Conservation (phyloP, 2,797 vertebrate genomes). For the Hafferia zeledoni region DNA sequence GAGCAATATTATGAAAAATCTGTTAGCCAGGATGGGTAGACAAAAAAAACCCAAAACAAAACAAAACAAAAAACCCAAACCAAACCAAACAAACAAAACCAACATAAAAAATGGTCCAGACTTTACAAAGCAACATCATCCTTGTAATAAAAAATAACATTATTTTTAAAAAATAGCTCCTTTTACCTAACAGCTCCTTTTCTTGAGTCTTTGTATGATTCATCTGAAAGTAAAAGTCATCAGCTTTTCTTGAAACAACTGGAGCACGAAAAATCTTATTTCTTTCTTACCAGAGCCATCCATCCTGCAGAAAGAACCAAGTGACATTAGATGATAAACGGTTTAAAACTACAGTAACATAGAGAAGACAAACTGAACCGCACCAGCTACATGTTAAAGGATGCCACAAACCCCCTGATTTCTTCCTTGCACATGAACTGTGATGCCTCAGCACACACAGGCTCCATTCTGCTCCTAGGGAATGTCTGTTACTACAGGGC, state of each 20-base stretch:
- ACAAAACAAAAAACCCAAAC: too few relatives aligned
- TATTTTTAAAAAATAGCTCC: not conserved
- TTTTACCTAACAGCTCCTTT: not conserved
- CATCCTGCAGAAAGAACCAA: not conserved
- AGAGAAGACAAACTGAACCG: not conserved
- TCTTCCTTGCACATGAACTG: not conserved
- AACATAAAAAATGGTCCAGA: not conserved
- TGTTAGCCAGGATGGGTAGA: not conserved
- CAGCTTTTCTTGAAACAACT: not conserved
- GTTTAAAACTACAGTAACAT: not conserved
- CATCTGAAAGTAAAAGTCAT: not conserved
- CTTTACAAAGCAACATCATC: not conserved
- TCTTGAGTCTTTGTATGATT: not conserved
- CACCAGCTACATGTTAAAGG: not conserved
- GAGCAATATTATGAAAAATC: not conserved
- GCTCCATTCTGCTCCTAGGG: not conserved
- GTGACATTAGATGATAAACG: not conserved
- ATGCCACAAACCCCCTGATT: not conserved
- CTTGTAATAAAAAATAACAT: rapidly evolving
- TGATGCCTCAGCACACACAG: not conserved
- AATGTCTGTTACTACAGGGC: not conserved
- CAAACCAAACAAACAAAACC: too few relatives aligned
- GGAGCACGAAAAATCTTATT: not conserved
- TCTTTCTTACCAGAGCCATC: not conserved
- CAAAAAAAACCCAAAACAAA: not conserved